Base-by-base conservation (phyloP, 2,113 vertebrate genomes). In the Festucalex cinctus region DNA sequence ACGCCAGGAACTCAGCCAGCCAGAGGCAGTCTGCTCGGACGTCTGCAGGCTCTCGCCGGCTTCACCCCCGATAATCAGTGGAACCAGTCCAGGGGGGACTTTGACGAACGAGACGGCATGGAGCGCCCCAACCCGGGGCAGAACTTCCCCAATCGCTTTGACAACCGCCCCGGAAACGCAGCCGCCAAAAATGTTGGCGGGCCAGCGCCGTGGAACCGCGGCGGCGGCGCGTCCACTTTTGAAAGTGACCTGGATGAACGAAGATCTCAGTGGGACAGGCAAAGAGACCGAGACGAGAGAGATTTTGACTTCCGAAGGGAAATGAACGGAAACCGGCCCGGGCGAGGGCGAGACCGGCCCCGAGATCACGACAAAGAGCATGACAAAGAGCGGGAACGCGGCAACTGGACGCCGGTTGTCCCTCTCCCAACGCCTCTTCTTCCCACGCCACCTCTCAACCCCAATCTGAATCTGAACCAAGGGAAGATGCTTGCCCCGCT, bases 291-390 rank as follows among this genome's bases (percentile, higher is more conserved):
- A 66, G 96, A 99, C 79, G 96, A 99, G 87, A 91, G 96, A 91
- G 96, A 97, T 90, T 94, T 96, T 89, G 95, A 96, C 90, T 97
- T 99, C 88, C 93, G 94, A 82, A 92, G 94, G 87, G 97, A 99
- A 81, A 88, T 98, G 73, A 98, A 98, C 36, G 96, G 96, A 35
- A 96, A 87, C 88, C 93, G 94, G 28, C 2, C 28, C 28, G 28
- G 28, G 28, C 81, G 88, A 32, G 87, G 82, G 26, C 68, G 84
- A 66, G 86, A 88, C 6, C 85, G 76, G 20, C 22, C 65, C 57
- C 87, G 92, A 69, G 95, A 97, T 66, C 89, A 83, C 0, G 89
- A 87, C 14, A 84, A 84, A 66, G 90, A 91, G 2, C 83, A 83
- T 0, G 86, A 87, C n/a, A 78, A 83, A 63, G 87, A 87, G 2